These are phyloP conservation scores for Xenopus petersii DNA, from an alignment of 2,797 vertebrate genomes.

Conservation along the genomic window DNA sequence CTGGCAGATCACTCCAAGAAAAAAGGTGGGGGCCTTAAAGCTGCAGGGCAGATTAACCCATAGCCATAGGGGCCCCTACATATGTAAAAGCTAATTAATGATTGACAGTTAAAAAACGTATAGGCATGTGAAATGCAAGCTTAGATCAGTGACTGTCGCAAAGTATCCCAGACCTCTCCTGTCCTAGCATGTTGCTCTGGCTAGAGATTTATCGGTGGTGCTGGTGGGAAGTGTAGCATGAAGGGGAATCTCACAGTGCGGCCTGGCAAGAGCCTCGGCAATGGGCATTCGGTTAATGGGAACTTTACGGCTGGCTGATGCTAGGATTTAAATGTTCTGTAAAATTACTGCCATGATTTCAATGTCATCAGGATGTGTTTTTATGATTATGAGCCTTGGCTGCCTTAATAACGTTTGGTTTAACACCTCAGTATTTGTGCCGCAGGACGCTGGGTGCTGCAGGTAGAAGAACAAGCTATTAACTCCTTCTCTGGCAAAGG, in stretches of 20 bases:
- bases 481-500: constrained; percentile 9
- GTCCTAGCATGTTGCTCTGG: constrained; percentile 18
- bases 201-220: constrained; percentile 39
- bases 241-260: constrained; percentile 66
- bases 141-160: constrained; percentile 1
- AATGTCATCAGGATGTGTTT: constrained; percentile 61
- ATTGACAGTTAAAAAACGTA: too few species aligned
- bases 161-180: constrained; percentile 20
- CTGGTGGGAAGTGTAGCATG: constrained; percentile 59
- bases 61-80: too few species aligned
- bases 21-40: too few species aligned
- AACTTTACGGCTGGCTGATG: constrained; percentile 60
- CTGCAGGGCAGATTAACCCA: too few species aligned
- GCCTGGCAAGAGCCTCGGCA: constrained; percentile 51
- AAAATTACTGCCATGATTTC: constrained; percentile 69
- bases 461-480: constrained; percentile 1
- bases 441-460: constrained; percentile 30
- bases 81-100: too few species aligned
- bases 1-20: too few species aligned
- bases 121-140: too few species aligned
- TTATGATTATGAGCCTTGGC: constrained; percentile 62
- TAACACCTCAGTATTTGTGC: constrained; percentile 49
- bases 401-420: constrained; percentile 62
- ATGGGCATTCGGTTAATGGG: constrained; percentile 68
- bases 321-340: constrained; percentile 66